Conservation (phyloP, 2,888 invertebrate species). For the Agonopterix alstromeriana region DNA sequence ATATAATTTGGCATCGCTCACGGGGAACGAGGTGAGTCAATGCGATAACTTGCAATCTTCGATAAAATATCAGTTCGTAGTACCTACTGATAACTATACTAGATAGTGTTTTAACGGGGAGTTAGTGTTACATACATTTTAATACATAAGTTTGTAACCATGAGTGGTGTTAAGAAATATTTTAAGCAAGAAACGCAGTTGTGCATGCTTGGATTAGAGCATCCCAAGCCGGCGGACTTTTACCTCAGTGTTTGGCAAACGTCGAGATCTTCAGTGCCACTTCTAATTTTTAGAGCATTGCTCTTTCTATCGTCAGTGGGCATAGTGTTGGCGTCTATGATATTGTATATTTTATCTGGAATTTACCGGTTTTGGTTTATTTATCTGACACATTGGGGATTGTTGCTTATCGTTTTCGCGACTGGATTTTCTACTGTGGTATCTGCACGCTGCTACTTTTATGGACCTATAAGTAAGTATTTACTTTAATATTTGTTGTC, state of each 20-base stretch:
- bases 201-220: constrained; percentile 46
- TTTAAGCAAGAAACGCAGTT: constrained; percentile 46
- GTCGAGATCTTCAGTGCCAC: constrained; percentile 51
- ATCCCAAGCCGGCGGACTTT: constrained; percentile 52
- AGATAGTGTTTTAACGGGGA: background rate
- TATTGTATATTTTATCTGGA: constrained; percentile 37
- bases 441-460: constrained; percentile 50
- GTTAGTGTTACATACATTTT: background rate
- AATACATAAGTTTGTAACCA: constrained; percentile 15
- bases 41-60: constrained; percentile 19
- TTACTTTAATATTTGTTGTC: background rate
- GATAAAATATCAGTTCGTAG: constrained; percentile 6
- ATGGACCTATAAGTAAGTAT: constrained; percentile 63
- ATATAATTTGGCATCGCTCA: background rate
- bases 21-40: constrained; percentile 23
- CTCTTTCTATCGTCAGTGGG: constrained; percentile 48
- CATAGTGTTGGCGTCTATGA: constrained; percentile 46
- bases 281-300: constrained; percentile 50
- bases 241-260: constrained; percentile 62
- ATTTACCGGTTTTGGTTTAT: constrained; percentile 59
- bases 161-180: constrained; percentile 53
- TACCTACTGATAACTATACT: constrained; percentile 5
- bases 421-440: constrained; percentile 50
- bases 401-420: constrained; percentile 40
- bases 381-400: constrained; percentile 76